Evolutionary conservation across 2,888 invertebrate species (phyloP).

Genomic region (Troides oblongomaculatus): DNA sequence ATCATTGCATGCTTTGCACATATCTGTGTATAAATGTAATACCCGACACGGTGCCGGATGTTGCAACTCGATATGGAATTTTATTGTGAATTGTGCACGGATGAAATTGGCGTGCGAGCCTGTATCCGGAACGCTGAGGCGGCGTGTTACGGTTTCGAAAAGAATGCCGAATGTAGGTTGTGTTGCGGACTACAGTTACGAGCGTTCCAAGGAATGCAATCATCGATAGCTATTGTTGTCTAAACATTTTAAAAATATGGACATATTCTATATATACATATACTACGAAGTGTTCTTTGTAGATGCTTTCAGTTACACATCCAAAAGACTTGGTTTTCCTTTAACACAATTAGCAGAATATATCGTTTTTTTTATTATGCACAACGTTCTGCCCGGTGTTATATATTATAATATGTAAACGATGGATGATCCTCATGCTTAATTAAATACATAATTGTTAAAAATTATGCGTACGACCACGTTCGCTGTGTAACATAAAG

Average conservation of each 20-base stretch:
- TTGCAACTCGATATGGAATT: conserved; percentile 59
- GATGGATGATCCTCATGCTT: no score
- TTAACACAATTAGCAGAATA: not conserved
- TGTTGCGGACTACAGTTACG: conserved; percentile 74
- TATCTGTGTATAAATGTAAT: conserved; percentile 73
- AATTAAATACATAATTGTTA: no score
- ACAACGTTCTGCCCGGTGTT: not conserved
- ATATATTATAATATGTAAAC: not conserved
- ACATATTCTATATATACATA: not conserved
- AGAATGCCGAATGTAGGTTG: conserved; percentile 80
- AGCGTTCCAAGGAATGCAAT: conserved; percentile 67
- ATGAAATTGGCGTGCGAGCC: conserved; percentile 64
- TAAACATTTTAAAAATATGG: conserved; percentile 31
- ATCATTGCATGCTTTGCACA: conserved; percentile 48
- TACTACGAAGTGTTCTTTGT: not conserved
- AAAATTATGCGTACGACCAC: no score
- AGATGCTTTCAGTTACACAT: not conserved
- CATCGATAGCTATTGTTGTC: conserved; percentile 63
- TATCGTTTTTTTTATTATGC: not conserved
- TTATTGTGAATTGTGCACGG: conserved; percentile 63
- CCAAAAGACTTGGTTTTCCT: not conserved
- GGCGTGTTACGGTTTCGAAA: conserved; percentile 79
- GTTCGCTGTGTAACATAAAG: no score
- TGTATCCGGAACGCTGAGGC: conserved; percentile 76
- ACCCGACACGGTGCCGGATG: conserved; percentile 54